These are phyloP conservation scores for Styela clava DNA, from an alignment of 23 tunicate genomes.

Conservation along the genomic window DNA sequence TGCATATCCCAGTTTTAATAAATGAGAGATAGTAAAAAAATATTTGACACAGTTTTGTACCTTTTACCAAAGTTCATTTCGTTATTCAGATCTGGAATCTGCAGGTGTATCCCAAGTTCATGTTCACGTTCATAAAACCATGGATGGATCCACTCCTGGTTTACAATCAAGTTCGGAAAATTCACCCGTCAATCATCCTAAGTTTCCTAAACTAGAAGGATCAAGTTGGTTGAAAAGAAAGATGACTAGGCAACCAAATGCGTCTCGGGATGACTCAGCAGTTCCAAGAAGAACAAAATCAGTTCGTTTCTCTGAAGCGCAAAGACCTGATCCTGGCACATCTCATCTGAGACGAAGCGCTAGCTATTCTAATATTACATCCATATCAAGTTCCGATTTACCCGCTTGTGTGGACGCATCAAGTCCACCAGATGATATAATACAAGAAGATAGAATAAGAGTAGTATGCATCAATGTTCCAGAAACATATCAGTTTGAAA, in stretches of 20 bases:
- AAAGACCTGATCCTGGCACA: neutral
- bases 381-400: neutral
- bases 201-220: neutral
- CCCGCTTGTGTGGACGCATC: neutral
- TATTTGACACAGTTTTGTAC: too few species aligned
- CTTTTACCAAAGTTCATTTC: too few species aligned
- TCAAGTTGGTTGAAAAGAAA: neutral
- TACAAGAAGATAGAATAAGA: neutral
- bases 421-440: neutral
- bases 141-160: neutral
- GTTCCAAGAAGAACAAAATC: slow-evolving; percentile 7
- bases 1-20: too few species aligned
- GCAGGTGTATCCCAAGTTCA: neutral
- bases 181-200: neutral
- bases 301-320: neutral
- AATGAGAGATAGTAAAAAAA: too few species aligned
- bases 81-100: neutral
- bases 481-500: slow-evolving; percentile 6
- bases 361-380: neutral
- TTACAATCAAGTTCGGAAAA: neutral
- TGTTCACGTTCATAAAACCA: neutral
- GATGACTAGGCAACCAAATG: neutral
- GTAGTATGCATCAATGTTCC: neutral
- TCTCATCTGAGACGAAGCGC: neutral
- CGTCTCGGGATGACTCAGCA: neutral